Evolutionary conservation across 2,113 vertebrate genomes (phyloP).

Genomic region (Strigops habroptila): DNA sequence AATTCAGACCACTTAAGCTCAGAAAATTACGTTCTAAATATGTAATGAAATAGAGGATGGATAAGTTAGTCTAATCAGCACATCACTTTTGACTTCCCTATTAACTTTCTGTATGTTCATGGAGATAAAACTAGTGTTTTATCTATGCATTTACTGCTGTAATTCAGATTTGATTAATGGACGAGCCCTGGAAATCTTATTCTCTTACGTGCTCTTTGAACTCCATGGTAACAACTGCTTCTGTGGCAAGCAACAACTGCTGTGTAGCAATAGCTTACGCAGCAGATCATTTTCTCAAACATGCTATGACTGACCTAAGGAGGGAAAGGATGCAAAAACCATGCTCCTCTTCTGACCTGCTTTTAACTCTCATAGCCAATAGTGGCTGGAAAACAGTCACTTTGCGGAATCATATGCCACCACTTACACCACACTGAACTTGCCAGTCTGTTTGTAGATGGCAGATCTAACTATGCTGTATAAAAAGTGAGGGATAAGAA

Average conservation of each 20-base stretch:
- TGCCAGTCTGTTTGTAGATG: background rate
- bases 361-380: background rate
- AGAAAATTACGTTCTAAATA: background rate
- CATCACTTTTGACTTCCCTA: background rate
- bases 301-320: background rate
- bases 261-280: fast-evolving
- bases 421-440: background rate
- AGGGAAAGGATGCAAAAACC: background rate
- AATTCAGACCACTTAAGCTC: background rate
- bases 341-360: background rate
- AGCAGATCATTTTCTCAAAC: background rate
- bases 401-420: background rate
- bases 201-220: background rate
- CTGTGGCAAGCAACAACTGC: background rate
- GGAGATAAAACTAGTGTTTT: background rate
- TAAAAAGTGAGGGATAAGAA: background rate
- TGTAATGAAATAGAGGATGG: background rate
- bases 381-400: background rate
- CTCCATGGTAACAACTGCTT: background rate
- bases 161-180: background rate
- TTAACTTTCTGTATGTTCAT: background rate
- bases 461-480: background rate
- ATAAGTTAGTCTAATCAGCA: background rate
- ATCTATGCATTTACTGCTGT: background rate
- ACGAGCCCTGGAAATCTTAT: background rate